Evolutionary conservation across 2,113 vertebrate species (phyloP).

Genomic region (Python bivittatus): DNA sequence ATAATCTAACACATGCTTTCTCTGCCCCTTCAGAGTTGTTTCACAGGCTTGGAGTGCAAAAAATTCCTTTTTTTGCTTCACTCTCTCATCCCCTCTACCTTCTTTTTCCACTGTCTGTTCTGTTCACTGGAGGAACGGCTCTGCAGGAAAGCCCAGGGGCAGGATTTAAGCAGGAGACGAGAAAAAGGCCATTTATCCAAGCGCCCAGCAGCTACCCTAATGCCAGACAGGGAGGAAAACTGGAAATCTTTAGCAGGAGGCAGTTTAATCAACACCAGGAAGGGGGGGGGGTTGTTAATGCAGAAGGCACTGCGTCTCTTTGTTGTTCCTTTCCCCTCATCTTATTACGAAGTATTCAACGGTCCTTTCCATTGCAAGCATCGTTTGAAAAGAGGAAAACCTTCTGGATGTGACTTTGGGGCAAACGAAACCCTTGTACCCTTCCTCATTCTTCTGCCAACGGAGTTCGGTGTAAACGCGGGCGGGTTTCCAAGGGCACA

Average conservation of each 20-base stretch:
- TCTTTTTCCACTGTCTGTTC: not conserved
- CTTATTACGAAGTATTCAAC: not conserved
- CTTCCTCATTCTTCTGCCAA: not conserved
- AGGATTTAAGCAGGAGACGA: slow-evolving; percentile 22
- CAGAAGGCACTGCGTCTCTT: not conserved
- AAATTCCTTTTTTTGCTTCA: not conserved
- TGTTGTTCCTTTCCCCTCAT: no score
- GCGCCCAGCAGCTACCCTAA: not conserved
- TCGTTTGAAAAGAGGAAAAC: not conserved
- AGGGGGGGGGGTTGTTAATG: not conserved
- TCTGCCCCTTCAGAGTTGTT: no score
- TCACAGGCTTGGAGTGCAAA: not conserved
- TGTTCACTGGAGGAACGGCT: not conserved
- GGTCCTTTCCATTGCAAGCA: not conserved
- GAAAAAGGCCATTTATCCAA: slow-evolving; percentile 20
- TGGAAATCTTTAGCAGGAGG: slow-evolving; percentile 13
- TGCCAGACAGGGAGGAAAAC: not conserved
- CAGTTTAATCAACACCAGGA: slow-evolving; percentile 16
- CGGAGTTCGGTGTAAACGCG: not conserved
- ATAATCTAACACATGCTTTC: not conserved
- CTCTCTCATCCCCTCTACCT: no score
- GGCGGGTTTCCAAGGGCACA: no score
- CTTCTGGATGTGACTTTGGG: not conserved
- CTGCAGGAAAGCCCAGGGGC: slow-evolving; percentile 1
- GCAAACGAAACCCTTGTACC: not conserved